Evolutionary conservation across 2,113 vertebrate genomes (phyloP).

Genomic region (Probosciger aterrimus): DNA sequence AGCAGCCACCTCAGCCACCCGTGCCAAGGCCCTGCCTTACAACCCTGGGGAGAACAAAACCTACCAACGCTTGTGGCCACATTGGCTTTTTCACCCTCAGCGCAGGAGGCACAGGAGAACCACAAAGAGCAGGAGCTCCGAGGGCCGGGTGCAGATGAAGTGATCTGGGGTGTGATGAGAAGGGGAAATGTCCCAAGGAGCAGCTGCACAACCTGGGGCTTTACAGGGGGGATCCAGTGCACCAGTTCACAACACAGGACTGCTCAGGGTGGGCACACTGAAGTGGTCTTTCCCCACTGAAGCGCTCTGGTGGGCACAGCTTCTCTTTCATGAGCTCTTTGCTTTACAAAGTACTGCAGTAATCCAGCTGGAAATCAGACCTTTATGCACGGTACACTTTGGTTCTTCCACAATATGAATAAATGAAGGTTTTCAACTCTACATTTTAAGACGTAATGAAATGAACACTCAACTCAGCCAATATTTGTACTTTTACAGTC

Average conservation of each 20-base stretch:
- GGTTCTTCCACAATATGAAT: neutral
- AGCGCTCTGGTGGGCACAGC: neutral
- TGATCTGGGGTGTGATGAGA: neutral
- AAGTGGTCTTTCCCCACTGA: neutral
- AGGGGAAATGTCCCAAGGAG: neutral
- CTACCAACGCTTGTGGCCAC: neutral
- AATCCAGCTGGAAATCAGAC: neutral
- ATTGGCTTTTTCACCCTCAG: neutral
- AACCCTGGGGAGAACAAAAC: neutral
- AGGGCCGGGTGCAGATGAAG: neutral
- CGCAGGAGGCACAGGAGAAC: neutral
- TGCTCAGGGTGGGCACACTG: neutral
- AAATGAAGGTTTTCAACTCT: neutral
- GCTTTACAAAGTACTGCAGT: neutral
- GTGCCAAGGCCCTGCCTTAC: neutral
- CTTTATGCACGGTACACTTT: neutral
- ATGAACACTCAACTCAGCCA: neutral
- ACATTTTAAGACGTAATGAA: neutral
- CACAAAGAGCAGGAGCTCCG: neutral
- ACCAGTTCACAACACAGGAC: neutral
- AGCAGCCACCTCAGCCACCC: neutral
- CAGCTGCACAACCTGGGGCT: accelerated
- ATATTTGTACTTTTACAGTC: neutral
- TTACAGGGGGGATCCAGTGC: neutral
- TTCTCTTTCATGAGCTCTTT: neutral